Evolutionary conservation across 2,888 invertebrate species (phyloP), one percentile per base, ranked within the genome.

Genomic region (Oscheius myriophilus): DNA sequence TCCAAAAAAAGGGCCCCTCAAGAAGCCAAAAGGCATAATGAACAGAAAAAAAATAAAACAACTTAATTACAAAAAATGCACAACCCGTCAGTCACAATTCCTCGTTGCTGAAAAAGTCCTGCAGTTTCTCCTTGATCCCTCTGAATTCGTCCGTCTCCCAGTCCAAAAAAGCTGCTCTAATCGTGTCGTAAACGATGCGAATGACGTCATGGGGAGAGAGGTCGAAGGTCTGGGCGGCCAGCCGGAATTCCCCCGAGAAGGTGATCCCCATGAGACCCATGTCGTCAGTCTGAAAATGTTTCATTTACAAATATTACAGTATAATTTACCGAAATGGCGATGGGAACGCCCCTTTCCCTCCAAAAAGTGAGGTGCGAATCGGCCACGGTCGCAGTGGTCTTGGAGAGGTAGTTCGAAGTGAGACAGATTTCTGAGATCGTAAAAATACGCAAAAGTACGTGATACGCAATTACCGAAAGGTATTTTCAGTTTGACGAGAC

Each of bases 261-360:
- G 54, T 54, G 14, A 58, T 63, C 4, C 51, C 46, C 57, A 69
- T 63, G 21, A 69, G 4, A 23, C 77, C 75, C 18, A 69, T 71
- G 43, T 77, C 77, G 58, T 77, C 77, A 1, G 77, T 77, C 77
- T 77, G 61, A 68, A 76, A 68, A 33, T 12, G 14, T 9, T 12
- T 26, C 26, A 3, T 49, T n/a, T 54, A 9, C 11, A 4, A 18
- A 7, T 26, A 4, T 25, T 18, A 4, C 23, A 6, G 12, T 18
- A 16, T 21, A 16, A 18, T 53, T 42, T 33, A 53, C 63, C 18
- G 49, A 42, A 53, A 63, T 51, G 18, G 63, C 54, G n/a, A 63
- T 7, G 12, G 63, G 54, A 14, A 63, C 25, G 2, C 69, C 70
- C 6, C 16, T 52, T 25, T 57, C 49, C 39, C 18, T 51, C 76